A percentile compares a stretch with the other conserved stretches of the same genome.
phyloP scores from a whole-genome alignment of 2,888 invertebrate species.

The Lycophotia porphyrea region DNA sequence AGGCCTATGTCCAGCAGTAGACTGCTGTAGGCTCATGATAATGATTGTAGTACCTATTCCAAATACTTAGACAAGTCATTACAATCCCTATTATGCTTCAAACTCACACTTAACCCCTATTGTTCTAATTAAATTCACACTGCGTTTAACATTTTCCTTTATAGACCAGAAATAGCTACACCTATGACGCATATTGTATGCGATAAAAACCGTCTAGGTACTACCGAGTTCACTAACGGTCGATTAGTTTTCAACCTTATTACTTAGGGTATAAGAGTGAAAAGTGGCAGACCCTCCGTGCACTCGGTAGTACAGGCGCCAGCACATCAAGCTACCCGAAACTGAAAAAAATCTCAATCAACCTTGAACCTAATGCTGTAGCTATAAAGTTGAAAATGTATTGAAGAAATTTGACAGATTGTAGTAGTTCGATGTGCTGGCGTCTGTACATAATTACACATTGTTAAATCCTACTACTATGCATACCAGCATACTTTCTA shows the following conservation, averaged over 20 bases:
- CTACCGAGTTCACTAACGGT: background rate
- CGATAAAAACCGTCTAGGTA: background rate
- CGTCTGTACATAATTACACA: too few species aligned
- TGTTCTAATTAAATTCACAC: slow-evolving; percentile 41
- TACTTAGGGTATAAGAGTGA: background rate
- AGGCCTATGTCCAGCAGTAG: too few species aligned
- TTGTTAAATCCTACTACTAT: too few species aligned
- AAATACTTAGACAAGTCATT: background rate
- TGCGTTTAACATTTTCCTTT: slow-evolving; percentile 7
- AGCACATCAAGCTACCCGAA: too few species aligned
- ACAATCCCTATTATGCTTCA: background rate
- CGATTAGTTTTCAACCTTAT: background rate
- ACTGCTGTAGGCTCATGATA: background rate
- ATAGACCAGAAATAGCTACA: background rate
- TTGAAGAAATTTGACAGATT: too few species aligned
- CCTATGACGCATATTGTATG: background rate
- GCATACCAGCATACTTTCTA: too few species aligned
- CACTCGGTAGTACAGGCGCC: too few species aligned
- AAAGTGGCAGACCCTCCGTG: too few species aligned
- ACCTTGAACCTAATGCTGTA: too few species aligned
- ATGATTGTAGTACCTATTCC: background rate
- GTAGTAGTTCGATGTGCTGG: too few species aligned
- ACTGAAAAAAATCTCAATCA: too few species aligned
- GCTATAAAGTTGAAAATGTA: too few species aligned
- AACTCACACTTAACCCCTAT: slow-evolving; percentile 11